These are phyloP conservation scores for Yponomeuta evonymella DNA, from an alignment of 2,888 invertebrate genomes.

Conservation along the genomic window DNA sequence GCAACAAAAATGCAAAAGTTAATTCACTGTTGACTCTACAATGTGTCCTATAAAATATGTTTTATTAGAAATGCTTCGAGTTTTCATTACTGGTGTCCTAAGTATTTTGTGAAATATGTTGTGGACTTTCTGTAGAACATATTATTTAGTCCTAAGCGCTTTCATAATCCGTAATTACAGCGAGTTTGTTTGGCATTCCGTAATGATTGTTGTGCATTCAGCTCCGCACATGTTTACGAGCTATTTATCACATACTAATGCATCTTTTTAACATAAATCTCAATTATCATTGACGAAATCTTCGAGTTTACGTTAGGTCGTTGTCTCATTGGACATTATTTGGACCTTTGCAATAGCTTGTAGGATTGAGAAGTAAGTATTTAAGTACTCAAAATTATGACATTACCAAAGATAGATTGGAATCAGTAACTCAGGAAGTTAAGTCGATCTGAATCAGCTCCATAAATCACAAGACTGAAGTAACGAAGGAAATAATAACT, in stretches of 20 bases:
- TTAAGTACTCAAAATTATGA: too few species aligned
- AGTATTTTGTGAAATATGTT: not conserved
- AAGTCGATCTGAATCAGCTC: too few species aligned
- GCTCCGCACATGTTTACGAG: not conserved
- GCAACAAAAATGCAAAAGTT: too few species aligned
- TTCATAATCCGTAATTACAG: not conserved
- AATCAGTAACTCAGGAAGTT: too few species aligned
- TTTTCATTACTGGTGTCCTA: not conserved
- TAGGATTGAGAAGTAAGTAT: not conserved
- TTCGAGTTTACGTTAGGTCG: not conserved
- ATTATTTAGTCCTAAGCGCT: not conserved
- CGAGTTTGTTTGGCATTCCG: not conserved
- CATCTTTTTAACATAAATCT: not conserved
- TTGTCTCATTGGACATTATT: not conserved
- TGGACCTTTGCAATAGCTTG: not conserved
- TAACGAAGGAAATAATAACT: too few species aligned
- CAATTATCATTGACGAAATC: not conserved
- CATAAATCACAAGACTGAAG: too few species aligned
- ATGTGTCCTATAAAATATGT: too few species aligned
- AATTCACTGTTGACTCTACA: too few species aligned
- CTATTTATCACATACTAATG: not conserved
- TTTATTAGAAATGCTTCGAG: too few species aligned
- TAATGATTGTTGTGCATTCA: slow-evolving; percentile 1
- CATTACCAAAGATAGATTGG: too few species aligned
- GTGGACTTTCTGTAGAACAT: not conserved